Evolutionary conservation across 2,888 invertebrate species (phyloP), one percentile per base, ranked within the genome.

Genomic region (Ophion ellenae): DNA sequence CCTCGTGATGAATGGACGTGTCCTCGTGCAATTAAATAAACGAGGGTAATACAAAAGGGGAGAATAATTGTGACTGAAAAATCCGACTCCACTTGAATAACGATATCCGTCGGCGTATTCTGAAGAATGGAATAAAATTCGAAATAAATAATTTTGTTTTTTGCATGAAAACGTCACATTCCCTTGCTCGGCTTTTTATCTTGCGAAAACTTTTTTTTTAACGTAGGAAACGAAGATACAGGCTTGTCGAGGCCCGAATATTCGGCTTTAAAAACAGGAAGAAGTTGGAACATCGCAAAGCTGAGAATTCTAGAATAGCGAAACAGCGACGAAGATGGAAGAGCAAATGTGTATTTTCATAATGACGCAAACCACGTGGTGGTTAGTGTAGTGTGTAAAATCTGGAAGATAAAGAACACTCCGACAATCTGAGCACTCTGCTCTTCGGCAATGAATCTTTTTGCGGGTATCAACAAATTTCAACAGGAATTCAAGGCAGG

Each of bases 291-390:
- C 7, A 66, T 14, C 11, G 36, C 14, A 75, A 75, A 63, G n/a
- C 40, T 20, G 10, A 63, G 40, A 59, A 59, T 28, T 53, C 24
- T 28, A 5, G 61, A 61, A 24, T 24, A 10, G 24, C 24, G 20
- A 10, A 24, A 20, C 24, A 24, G 20, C 20, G 24, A 24, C 20
- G 64, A 73, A 73, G 32, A 67, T 40, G 36, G 74, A 66, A 61
- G 45, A 71, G 45, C 53, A 79, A 82, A 79, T 82, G 85, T 85
- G 64, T 82, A 85, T 85, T 85, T 82, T 82, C 78, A 64, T 75
- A 85, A 82, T 85, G 82, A 85, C 81, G 82, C 70, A 82, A 73
- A 2, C 70, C 67, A 71, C 53, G 57, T 76, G 40, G 53, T 24
- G 70, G 66, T 59, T 61, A 17, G 63, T 67, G 40, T 61, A 67